Percentiles rank a stretch among this genome's conserved stretches.
These are phyloP conservation scores for Belonocnema kinseyi DNA, from an alignment of 1,140 invertebrate species.

Conservation along the genomic window DNA sequence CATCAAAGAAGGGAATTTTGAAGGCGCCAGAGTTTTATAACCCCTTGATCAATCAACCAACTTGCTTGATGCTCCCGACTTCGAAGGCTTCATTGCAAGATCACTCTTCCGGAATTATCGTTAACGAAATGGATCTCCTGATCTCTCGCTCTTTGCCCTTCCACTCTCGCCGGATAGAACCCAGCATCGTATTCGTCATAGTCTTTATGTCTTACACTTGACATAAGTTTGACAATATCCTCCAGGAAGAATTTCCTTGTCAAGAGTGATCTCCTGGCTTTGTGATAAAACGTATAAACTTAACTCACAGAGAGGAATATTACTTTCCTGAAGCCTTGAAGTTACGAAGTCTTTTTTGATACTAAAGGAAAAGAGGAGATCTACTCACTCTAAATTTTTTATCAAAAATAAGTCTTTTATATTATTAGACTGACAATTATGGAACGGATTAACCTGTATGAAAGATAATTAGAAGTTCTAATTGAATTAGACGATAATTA, in stretches of 20 bases:
- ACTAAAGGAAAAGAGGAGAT: no score
- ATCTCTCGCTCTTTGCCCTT: neutral
- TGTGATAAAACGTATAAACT: neutral
- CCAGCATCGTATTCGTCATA: constrained; percentile 10
- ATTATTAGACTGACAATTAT: no score
- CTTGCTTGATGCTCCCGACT: neutral
- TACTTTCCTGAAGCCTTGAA: no score
- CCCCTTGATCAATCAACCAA: constrained; percentile 52
- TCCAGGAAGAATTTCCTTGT: neutral
- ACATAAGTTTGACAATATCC: neutral
- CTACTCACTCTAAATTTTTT: no score
- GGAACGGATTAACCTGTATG: no score
- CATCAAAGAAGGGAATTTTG: constrained; percentile 41
- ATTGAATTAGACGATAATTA: no score
- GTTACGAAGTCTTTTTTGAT: no score
- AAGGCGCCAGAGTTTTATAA: constrained; percentile 36
- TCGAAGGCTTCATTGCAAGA: neutral
- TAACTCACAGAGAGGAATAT: no score
- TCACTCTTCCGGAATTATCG: neutral
- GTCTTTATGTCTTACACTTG: constrained; percentile 3
- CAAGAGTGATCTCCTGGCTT: neutral
- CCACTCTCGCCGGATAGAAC: neutral
- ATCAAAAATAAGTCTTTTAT: no score
- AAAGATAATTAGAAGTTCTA: no score
- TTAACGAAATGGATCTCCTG: constrained; percentile 15